Evolutionary conservation across 2,113 vertebrate species (phyloP), one percentile per base, ranked within the genome.

Genomic region (Alexandromys fortis): DNA sequence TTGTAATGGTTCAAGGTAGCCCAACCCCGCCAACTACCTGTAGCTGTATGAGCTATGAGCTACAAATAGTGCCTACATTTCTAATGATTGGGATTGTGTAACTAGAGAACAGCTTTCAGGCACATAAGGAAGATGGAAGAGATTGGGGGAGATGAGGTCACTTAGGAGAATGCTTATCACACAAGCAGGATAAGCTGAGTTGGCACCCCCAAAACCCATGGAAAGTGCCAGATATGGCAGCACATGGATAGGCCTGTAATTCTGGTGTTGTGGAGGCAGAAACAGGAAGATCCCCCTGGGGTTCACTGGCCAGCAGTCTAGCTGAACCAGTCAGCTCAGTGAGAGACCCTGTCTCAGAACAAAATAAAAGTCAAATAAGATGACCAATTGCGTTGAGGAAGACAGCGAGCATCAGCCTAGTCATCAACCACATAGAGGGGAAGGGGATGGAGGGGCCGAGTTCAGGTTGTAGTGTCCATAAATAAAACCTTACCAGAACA

Each of bases 61-160:
- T 77, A 28, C 35, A 81, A 90, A 68, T 42, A 79, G n/a, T 85
- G 14, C 96, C 47, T 94, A 86, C 33, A 76, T 93, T 82, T 86
- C 97, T 55, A 87, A 75, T 86, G 52, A 92, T 49, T 70, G 11
- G 4, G 26, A 16, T 22, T 8, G 8, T 30, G 7, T n/a, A 81
- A 12, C 19, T 28, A 14, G 28, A 87, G 13, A 67, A 49, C 38
- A 45, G 45, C 77, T 81, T 88, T 90, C 2, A 13, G 58, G 78
- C 1, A 58, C 3, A 16, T 42, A 38, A 83, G 89, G 86, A 95
- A 68, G 52, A 38, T 35, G 38, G 45, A 28, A 78, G 89, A 33
- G 28, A 82, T 12, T 82, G 49, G 21, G 21, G 11, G 16, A 38
- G 30, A 70, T 35, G 42, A 49, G 38, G 38, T 47, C 30, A 19